phyloP scores from a whole-genome alignment of 1,140 invertebrate genomes.

The Drosophila guanche region DNA sequence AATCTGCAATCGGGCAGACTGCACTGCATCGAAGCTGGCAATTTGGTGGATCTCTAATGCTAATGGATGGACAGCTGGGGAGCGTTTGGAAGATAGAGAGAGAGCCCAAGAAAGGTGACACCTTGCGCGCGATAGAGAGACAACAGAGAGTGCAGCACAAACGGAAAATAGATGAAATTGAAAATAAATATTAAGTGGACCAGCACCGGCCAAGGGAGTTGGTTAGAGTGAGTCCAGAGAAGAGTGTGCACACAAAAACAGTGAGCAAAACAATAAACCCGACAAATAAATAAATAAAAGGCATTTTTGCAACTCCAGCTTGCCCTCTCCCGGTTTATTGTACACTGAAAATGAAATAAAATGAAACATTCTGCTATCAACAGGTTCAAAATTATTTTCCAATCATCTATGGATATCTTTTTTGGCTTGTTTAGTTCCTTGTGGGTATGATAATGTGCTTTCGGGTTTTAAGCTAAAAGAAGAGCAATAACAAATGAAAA shows the following conservation, averaged over 20 bases:
- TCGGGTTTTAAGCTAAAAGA: too few relatives aligned
- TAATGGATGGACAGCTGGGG: conserved; percentile 23
- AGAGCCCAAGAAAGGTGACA: conserved; percentile 26
- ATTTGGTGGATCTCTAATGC: conserved; percentile 20
- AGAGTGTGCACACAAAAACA: conserved; percentile 2
- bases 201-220: too few relatives aligned
- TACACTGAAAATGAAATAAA: too few relatives aligned
- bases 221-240: neutral
- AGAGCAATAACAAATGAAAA: too few relatives aligned
- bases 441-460: too few relatives aligned
- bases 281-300: conserved; percentile 51
- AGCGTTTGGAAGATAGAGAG: conserved; percentile 14
- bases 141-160: conserved; percentile 15
- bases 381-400: too few relatives aligned
- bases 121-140: conserved; percentile 35
- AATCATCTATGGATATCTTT: too few relatives aligned
- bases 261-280: conserved; percentile 34
- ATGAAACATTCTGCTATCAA: too few relatives aligned
- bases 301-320: conserved; percentile 44
- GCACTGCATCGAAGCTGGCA: conserved; percentile 3
- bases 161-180: conserved; percentile 47
- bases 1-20: conserved; percentile 16
- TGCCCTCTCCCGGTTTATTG: too few relatives aligned
- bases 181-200: conserved; percentile 48
- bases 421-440: too few relatives aligned